These are phyloP conservation scores for Pseudorhombus dupliciocellatus DNA, from an alignment of 2,113 vertebrate species.

Conservation along the genomic window DNA sequence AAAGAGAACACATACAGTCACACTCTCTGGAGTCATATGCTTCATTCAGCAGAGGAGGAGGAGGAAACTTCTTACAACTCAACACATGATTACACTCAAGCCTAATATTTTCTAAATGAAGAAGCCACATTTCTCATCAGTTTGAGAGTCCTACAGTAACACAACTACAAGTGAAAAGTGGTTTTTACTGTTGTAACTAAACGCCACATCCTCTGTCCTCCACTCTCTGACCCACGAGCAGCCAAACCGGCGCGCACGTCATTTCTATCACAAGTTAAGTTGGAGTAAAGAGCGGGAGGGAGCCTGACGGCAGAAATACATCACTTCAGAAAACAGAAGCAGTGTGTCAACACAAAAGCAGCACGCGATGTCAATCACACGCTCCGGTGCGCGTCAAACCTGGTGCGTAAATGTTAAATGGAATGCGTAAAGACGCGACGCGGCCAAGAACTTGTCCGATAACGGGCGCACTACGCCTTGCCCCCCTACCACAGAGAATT, in stretches of 20 bases:
- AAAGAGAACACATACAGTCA: constrained; percentile 13
- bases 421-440: background rate
- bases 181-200: no score
- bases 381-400: background rate
- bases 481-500: no score
- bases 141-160: no score
- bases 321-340: background rate
- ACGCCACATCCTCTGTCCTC: no score
- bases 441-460: background rate
- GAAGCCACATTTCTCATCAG: no score
- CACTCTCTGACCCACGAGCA: no score
- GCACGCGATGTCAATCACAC: background rate
- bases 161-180: no score
- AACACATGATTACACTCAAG: background rate
- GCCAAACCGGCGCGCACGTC: no score
- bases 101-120: no score
- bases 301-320: background rate
- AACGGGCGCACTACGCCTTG: background rate
- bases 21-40: constrained; percentile 48
- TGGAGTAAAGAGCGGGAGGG: no score
- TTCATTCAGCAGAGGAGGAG: constrained; percentile 8
- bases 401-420: background rate
- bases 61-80: background rate
- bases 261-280: no score
- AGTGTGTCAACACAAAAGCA: background rate